A percentile compares a stretch with the other conserved stretches of the same genome.
phyloP scores from a whole-genome alignment of 2,113 vertebrate genomes.

The Enhydra lutris region DNA sequence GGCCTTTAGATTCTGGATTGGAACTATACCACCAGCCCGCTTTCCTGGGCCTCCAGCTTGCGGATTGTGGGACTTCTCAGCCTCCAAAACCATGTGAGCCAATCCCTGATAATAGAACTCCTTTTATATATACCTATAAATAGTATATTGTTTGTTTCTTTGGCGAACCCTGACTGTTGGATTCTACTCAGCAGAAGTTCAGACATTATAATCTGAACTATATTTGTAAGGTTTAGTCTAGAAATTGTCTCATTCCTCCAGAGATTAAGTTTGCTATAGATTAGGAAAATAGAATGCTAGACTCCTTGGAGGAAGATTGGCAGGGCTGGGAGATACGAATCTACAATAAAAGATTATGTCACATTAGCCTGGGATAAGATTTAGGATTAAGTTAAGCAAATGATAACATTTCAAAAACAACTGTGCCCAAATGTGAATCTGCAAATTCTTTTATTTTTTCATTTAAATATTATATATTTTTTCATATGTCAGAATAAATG shows the following conservation, averaged over 20 bases:
- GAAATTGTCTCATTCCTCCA: neutral
- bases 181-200: neutral
- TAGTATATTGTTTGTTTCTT: neutral
- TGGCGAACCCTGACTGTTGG: neutral
- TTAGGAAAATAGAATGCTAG: neutral
- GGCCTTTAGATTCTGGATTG: neutral
- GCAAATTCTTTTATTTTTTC: neutral
- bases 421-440: neutral
- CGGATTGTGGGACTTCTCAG: neutral
- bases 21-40: neutral
- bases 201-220: neutral
- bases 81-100: neutral
- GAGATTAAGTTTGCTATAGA: neutral
- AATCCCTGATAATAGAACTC: neutral
- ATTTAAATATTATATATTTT: neutral
- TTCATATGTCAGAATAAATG: neutral
- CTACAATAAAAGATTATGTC: neutral
- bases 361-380: neutral
- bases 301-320: neutral
- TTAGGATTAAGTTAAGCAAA: neutral
- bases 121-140: neutral
- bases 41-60: neutral
- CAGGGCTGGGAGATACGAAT: neutral
- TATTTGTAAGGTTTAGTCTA: neutral
- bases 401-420: neutral